Conservation (phyloP, 2,113 vertebrate species). For the Sylvilagus bachmani region DNA sequence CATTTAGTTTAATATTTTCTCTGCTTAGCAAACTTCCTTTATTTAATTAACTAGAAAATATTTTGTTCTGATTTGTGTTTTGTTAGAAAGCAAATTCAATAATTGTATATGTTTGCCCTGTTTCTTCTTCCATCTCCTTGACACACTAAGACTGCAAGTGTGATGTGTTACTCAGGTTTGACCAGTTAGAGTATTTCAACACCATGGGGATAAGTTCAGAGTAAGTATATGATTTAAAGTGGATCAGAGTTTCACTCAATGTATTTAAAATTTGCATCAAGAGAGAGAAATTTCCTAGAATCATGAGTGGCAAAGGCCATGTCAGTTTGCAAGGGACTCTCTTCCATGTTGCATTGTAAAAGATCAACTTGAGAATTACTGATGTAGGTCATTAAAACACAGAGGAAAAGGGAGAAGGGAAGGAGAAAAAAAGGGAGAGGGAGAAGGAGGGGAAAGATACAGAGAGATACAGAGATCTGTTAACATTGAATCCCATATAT, state of each 20-base stretch:
- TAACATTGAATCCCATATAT: background rate
- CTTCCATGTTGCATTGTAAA: background rate
- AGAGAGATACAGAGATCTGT: too few species aligned
- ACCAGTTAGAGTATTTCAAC: background rate
- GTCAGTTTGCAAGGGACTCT: background rate
- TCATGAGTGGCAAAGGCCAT: background rate
- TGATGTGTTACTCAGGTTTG: background rate
- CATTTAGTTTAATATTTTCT: background rate
- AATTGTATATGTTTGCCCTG: background rate
- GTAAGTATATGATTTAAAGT: background rate
- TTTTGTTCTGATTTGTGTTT: background rate
- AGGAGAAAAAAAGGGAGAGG: too few species aligned
- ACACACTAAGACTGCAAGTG: background rate
- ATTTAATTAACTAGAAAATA: background rate
- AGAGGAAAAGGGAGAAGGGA: background rate
- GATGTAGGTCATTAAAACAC: background rate
- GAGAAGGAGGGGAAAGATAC: background rate
- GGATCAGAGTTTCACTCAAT: background rate
- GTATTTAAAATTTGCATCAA: background rate
- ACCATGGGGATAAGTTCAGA: background rate
- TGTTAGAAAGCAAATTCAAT: background rate
- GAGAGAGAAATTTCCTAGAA: background rate
- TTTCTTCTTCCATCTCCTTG: background rate
- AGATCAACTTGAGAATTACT: background rate
- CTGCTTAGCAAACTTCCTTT: background rate